Evolutionary conservation across 2,888 invertebrate species (phyloP).

Genomic region (Cephus sareptanus): DNA sequence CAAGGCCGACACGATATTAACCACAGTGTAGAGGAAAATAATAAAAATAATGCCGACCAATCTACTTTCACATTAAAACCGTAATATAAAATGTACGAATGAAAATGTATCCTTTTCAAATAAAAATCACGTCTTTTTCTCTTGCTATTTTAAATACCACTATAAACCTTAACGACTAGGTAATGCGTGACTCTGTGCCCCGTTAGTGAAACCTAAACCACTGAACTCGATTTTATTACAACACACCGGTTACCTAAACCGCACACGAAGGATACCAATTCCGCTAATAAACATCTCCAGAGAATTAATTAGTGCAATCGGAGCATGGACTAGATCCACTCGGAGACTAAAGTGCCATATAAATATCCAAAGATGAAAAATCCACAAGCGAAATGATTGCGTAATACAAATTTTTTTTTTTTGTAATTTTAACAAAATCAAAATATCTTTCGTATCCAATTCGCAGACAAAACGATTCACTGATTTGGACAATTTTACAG

Average conservation of each 20-base stretch:
- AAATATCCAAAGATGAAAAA: background rate
- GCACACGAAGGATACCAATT: slow-evolving; percentile 33
- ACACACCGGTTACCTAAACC: slow-evolving; percentile 29
- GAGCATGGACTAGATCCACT: background rate
- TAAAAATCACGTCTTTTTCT: background rate
- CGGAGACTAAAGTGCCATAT: background rate
- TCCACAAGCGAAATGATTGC: background rate
- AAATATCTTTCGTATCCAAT: background rate
- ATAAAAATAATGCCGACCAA: background rate
- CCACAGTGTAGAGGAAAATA: background rate
- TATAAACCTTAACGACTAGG: background rate
- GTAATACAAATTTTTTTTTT: background rate
- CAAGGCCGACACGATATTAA: background rate
- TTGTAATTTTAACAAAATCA: background rate
- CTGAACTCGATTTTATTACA: slow-evolving; percentile 40
- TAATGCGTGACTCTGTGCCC: slow-evolving; percentile 29
- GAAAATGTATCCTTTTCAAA: background rate
- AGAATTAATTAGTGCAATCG: background rate
- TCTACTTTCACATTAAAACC: background rate
- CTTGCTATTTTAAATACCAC: background rate
- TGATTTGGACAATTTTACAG: no score
- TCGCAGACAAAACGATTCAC: background rate
- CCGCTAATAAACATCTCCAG: background rate
- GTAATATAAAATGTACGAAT: background rate
- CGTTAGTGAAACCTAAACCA: slow-evolving; percentile 38